Evolutionary conservation across 2,888 invertebrate genomes (phyloP).

Genomic region (Caenorhabditis macrosperma): DNA sequence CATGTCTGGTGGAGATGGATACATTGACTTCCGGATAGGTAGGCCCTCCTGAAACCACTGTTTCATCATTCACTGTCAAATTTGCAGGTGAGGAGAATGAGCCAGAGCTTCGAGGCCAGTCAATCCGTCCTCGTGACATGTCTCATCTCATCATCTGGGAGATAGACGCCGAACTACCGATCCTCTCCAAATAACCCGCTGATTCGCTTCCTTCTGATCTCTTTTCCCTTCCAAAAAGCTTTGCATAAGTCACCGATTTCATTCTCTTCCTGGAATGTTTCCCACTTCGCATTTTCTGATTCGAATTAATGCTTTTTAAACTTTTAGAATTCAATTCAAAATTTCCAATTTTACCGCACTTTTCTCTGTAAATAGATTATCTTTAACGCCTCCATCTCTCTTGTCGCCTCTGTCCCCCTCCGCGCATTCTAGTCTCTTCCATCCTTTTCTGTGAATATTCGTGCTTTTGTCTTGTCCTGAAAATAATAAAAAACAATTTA

Average conservation of each 20-base stretch:
- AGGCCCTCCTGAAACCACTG: constrained; percentile 2
- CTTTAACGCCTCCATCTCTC: constrained; percentile 2
- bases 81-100: constrained; percentile 77
- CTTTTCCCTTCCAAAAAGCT: constrained; percentile 7
- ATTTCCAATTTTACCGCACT: constrained; percentile 1
- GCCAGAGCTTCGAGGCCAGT: constrained; percentile 50
- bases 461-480: constrained; percentile 48
- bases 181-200: constrained; percentile 58
- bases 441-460: constrained; percentile 43
- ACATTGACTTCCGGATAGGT: constrained; percentile 95
- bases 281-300: not conserved
- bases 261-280: not conserved
- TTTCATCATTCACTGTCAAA: not conserved
- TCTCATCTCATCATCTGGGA: constrained; percentile 80
- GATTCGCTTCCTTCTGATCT: constrained; percentile 23
- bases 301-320: not conserved
- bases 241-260: constrained; percentile 32
- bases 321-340: constrained; percentile 47
- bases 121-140: constrained; percentile 73
- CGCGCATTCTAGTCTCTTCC: constrained; percentile 45
- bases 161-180: constrained; percentile 72
- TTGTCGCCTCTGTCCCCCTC: constrained; percentile 16
- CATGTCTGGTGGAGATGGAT: constrained; percentile 98
- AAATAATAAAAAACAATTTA: constrained; percentile 10
- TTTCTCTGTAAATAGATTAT: constrained; percentile 24